Evolutionary conservation across 2,888 invertebrate species (phyloP), one percentile per base, ranked within the genome.

Genomic region (Saturnia pavonia): DNA sequence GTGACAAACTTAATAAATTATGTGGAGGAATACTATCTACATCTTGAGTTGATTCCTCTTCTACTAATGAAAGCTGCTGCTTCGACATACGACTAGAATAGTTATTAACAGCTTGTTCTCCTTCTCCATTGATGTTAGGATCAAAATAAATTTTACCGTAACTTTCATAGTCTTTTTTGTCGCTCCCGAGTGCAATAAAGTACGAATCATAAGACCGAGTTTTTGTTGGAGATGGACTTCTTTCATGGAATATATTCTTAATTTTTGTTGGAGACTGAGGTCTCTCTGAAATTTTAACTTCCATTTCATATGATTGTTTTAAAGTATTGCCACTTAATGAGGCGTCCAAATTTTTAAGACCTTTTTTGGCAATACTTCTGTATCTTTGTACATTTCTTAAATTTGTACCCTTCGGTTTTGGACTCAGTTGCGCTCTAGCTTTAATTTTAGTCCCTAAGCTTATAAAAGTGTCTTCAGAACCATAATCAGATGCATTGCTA

Each of bases 381-480:
- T 89, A 92, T 73, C 91, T 92, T 3, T 88, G 74, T 69, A 85
- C 83, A 75, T 88, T 91, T 75, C 89, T 92, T 9, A 84, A 75
- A 75, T 86, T 88, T 1, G 78, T 77, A 70, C 79, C 83, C 80
- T 90, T 91, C 25, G 80, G 84, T 78, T 89, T 92, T 8, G 87
- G 80, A 11, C 85, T 82, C 1, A 84, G 79, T 80, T 94, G 94
- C 2, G 94, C 94, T 83, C 88, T 93, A n/a, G 91, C 91, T 80
- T 94, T 94, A 66, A 94, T 94, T 83, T 94, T 94, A 54, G 92
- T 91, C 57, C 94, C 94, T 81, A 94, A 81, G 77, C 94, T 94
- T 70, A 92, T 90, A 74, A 85, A 94, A 1, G 94, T 94, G 70
- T 94, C 94, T 81, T 93, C 94, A 12, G 94, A 94, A 22, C 94